Percentiles rank a stretch among this genome's conserved stretches.
Evolutionary conservation across 2,888 invertebrate species (phyloP).

Genomic region (Leucozona laternaria): DNA sequence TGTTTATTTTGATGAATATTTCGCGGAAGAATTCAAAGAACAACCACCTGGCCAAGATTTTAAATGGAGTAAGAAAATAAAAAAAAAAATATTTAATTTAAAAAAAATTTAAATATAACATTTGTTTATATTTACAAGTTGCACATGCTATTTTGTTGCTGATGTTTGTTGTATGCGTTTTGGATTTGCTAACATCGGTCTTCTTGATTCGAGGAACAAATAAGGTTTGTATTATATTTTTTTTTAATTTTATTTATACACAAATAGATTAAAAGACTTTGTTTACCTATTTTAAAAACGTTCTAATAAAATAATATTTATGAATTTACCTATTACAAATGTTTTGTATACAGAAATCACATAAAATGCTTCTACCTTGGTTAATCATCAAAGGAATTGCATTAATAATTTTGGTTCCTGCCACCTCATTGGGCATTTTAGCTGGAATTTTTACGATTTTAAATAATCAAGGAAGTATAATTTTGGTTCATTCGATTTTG

Average conservation of each 20-base stretch:
- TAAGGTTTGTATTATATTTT: background rate
- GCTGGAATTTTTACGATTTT: background rate
- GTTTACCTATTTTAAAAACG: no score
- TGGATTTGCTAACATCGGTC: background rate
- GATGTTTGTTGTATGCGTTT: background rate
- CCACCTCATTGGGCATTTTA: background rate
- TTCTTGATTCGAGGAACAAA: background rate
- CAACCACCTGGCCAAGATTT: background rate
- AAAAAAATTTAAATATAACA: background rate
- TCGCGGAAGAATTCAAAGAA: background rate
- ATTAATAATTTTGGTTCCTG: slow-evolving; percentile 1
- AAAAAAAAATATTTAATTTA: background rate
- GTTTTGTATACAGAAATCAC: no score
- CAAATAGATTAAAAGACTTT: no score
- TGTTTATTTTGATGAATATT: background rate
- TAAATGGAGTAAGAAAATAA: background rate
- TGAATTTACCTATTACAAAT: no score
- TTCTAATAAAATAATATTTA: no score
- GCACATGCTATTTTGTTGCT: background rate
- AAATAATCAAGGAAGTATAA: background rate
- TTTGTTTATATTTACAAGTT: background rate
- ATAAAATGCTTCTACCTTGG: slow-evolving; percentile 19
- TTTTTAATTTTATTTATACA: no score
- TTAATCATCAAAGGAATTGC: slow-evolving; percentile 2
- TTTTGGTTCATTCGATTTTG: background rate